Base-by-base conservation (phyloP, 2,888 invertebrate species). In the Cordilura impudica region DNA sequence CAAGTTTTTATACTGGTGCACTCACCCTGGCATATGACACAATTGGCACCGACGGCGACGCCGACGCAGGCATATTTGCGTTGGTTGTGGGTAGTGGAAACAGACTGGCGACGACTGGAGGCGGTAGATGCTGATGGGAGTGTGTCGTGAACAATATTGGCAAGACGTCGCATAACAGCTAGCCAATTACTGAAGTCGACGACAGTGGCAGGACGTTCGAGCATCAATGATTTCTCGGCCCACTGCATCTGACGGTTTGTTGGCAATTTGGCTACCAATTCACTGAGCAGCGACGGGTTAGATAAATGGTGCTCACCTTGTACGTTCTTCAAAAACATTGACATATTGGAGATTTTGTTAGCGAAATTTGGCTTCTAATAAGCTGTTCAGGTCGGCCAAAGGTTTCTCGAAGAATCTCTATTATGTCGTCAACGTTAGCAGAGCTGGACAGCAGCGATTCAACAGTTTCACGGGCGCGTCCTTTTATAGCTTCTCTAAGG, bases 221-320 rank as follows among this genome's bases (percentile, higher is more conserved):
- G 21, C 26, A 16, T 14, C 12, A 74, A n/a, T 8, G 49, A 74
- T 53, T 61, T 63, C 29, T 63, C 72, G 10, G n/a, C n/a, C n/a
- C n/a, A n/a, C n/a, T n/a, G n/a, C n/a, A n/a, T n/a, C n/a, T n/a
- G n/a, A n/a, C n/a, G n/a, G n/a, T n/a, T 53, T 4, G 21, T 61
- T 16, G 67, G 58, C 18, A 75, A 19, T 23, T 69, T 74, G 4
- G 60, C 5, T 0, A 81, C 60, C 12, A 82, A 31, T 47, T 75
- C 70, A 18, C 72, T 69, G 5, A 82, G 35, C 16, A 78, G 21
- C 8, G 75, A 75, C 7, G 81, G 74, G 21, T 82, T 81, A 1
- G 65, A 6, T 12, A 80, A n/a, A 21, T 81, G 75, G 2, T 75
- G 73, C 10, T 61, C 39, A 10, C 65, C 45, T 23, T 10, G 58